A percentile compares a stretch with the other conserved stretches of the same genome.
Conservation (phyloP, 2,888 invertebrate genomes). For the Meloe dianella region DNA sequence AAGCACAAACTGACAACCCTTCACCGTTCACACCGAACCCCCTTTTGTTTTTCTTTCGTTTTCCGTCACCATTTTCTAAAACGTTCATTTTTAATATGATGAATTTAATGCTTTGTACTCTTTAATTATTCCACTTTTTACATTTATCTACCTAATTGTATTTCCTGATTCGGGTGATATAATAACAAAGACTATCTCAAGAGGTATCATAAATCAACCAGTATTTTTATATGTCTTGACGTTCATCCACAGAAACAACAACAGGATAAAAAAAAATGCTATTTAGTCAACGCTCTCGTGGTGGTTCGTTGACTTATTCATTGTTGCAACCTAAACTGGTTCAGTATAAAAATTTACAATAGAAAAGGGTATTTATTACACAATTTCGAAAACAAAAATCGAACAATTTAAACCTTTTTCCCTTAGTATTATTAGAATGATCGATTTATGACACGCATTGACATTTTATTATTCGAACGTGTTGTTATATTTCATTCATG, state of each 20-base stretch:
- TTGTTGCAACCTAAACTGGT: conserved; percentile 50
- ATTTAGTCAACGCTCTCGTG: conserved; percentile 46
- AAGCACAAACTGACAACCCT: conserved; percentile 59
- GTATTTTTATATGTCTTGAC: conserved; percentile 51
- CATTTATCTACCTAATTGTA: conserved; percentile 62
- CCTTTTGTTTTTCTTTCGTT: conserved; percentile 59
- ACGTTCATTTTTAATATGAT: conserved; percentile 61
- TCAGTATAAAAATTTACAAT: neutral
- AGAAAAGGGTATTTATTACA: too few species aligned
- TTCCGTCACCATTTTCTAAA: conserved; percentile 54
- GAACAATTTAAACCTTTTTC: too few species aligned
- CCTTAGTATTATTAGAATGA: conserved; percentile 16
- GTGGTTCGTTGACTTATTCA: conserved; percentile 50
- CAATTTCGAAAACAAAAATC: too few species aligned
- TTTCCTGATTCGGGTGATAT: conserved; percentile 53
- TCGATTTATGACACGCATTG: conserved; percentile 46
- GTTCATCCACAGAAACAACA: conserved; percentile 31
- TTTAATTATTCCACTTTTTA: conserved; percentile 61
- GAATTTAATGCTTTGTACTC: conserved; percentile 61
- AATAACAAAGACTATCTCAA: conserved; percentile 54
- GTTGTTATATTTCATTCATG: too few species aligned
- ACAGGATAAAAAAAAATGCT: conserved; percentile 45
- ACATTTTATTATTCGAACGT: conserved; percentile 33
- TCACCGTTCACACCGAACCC: conserved; percentile 47
- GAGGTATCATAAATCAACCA: conserved; percentile 58